Evolutionary conservation across 2,888 invertebrate genomes (phyloP).

Genomic region (Hololepta plana): DNA sequence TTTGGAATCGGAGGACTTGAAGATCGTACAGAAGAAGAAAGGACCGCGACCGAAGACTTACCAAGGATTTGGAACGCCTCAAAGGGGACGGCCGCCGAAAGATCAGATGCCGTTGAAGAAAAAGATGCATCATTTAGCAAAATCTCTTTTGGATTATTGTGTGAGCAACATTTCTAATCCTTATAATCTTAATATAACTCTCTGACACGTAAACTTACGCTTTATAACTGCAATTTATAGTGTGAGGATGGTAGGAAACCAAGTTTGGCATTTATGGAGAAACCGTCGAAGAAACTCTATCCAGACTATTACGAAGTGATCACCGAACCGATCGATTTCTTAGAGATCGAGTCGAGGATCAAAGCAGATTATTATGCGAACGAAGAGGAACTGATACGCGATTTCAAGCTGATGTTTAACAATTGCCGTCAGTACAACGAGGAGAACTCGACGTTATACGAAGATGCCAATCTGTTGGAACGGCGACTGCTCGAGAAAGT

Average conservation of each 20-base stretch:
- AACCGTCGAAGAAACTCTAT: constrained; percentile 86
- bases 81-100: constrained; percentile 24
- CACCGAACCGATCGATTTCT: constrained; percentile 85
- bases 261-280: constrained; percentile 87
- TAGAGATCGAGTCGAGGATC: constrained; percentile 82
- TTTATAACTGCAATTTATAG: constrained; percentile 19
- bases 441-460: constrained; percentile 86
- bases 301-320: constrained; percentile 94
- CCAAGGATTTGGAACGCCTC: constrained; percentile 13
- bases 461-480: constrained; percentile 82
- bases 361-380: constrained; percentile 66
- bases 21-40: constrained; percentile 17
- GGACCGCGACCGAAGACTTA: constrained; percentile 19
- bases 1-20: constrained; percentile 24
- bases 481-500: constrained; percentile 68
- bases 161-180: constrained; percentile 23
- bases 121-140: constrained; percentile 65
- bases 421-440: constrained; percentile 97
- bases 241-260: constrained; percentile 67
- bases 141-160: constrained; percentile 47
- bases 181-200: background rate
- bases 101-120: constrained; percentile 46
- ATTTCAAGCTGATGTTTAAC: constrained; percentile 86
- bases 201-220: background rate
- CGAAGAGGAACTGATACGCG: constrained; percentile 71